phyloP scores from a whole-genome alignment of 2,888 invertebrate genomes.

The Cinara cedri region DNA sequence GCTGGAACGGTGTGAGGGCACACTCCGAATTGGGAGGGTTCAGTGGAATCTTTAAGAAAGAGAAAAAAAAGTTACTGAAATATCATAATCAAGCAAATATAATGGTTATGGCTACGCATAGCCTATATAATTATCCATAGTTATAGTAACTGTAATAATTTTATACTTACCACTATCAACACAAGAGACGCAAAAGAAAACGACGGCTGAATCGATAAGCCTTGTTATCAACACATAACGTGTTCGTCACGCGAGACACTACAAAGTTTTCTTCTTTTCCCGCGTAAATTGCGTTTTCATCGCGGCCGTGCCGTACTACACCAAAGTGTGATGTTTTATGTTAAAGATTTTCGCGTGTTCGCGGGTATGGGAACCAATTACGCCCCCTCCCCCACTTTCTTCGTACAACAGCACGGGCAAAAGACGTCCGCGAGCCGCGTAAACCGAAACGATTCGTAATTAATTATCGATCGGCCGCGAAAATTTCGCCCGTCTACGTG shows the following conservation, averaged over 20 bases:
- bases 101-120: too few relatives aligned
- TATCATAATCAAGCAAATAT: too few relatives aligned
- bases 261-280: slow-evolving; percentile 2
- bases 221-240: slow-evolving; percentile 32
- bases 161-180: background rate
- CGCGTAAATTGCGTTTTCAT: background rate
- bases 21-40: too few relatives aligned
- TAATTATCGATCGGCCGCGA: slow-evolving; percentile 31
- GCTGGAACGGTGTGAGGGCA: too few relatives aligned
- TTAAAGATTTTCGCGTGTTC: slow-evolving; percentile 24
- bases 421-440: background rate
- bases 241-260: background rate
- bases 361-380: background rate
- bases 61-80: too few relatives aligned
- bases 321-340: too few relatives aligned
- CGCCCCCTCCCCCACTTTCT: too few relatives aligned
- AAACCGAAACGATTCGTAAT: slow-evolving; percentile 31
- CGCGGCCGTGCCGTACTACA: background rate
- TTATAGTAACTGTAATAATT: too few relatives aligned
- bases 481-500: too few relatives aligned
- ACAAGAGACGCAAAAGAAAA: background rate
- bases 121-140: too few relatives aligned
- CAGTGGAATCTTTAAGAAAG: too few relatives aligned
- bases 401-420: background rate
- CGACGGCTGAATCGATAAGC: slow-evolving; percentile 16